phyloP scores from a whole-genome alignment of 2,113 vertebrate genomes.

The Nymphicus hollandicus region DNA sequence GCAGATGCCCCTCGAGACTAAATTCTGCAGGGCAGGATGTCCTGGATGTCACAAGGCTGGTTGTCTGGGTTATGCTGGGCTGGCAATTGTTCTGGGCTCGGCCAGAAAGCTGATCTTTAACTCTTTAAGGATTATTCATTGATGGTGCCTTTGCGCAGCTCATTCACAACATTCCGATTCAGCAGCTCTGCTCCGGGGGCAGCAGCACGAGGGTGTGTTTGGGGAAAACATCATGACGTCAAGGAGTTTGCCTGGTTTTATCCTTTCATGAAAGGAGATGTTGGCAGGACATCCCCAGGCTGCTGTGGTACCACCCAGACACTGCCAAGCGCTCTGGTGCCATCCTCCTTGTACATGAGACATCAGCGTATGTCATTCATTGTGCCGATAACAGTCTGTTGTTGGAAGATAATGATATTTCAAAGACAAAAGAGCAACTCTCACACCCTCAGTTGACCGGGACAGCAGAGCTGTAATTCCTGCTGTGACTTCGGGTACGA shows the following conservation, averaged over 20 bases:
- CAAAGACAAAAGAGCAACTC: not conserved
- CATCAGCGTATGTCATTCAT: not conserved
- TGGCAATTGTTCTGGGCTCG: not conserved
- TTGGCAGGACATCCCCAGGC: not conserved
- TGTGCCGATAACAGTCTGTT: not conserved
- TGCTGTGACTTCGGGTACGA: not conserved
- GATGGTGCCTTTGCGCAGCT: not conserved
- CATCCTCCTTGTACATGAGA: not conserved
- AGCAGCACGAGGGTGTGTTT: not conserved
- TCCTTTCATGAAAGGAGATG: not conserved
- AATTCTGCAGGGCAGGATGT: fast-evolving
- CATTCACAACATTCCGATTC: fast-evolving
- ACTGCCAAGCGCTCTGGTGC: fast-evolving
- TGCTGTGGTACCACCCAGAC: not conserved
- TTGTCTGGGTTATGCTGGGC: not conserved
- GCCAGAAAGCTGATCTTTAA: not conserved
- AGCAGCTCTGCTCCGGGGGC: not conserved
- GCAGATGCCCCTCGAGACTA: not conserved
- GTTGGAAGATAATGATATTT: not conserved
- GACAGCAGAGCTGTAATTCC: not conserved
- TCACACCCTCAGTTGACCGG: not conserved
- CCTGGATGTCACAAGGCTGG: not conserved
- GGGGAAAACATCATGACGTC: not conserved
- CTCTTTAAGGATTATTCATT: not conserved
- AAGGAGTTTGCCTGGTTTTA: not conserved